Conservation (phyloP, 1,140 invertebrate genomes). For the Stegodyphus dumicola region DNA sequence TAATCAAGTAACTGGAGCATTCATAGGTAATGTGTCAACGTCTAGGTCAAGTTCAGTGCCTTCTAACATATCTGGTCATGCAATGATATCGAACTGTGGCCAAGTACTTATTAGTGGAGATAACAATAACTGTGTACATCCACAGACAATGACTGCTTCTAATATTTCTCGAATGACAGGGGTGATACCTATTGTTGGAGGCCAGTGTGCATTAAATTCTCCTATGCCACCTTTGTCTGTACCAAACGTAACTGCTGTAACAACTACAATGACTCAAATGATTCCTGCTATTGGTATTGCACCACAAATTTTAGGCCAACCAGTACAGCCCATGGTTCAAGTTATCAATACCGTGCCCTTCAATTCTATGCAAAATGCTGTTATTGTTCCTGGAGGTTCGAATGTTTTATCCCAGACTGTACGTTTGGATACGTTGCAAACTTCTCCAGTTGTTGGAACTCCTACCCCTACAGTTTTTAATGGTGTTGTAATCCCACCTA, state of each 20-base stretch:
- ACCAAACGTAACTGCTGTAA: slow-evolving; percentile 78
- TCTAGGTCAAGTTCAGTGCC: slow-evolving; percentile 56
- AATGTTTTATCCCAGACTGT: slow-evolving; percentile 68
- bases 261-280: slow-evolving; percentile 77
- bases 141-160: slow-evolving; percentile 52
- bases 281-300: slow-evolving; percentile 73
- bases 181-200: slow-evolving; percentile 58
- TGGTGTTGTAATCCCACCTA: slow-evolving; percentile 55
- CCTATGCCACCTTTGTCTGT: slow-evolving; percentile 77
- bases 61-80: slow-evolving; percentile 58
- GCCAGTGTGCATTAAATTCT: slow-evolving; percentile 63
- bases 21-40: slow-evolving; percentile 50
- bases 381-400: slow-evolving; percentile 77
- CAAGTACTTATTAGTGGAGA: slow-evolving; percentile 57
- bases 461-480: slow-evolving; percentile 48
- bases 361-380: slow-evolving; percentile 76
- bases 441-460: slow-evolving; percentile 42
- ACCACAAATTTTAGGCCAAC: slow-evolving; percentile 78
- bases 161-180: slow-evolving; percentile 61
- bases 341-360: slow-evolving; percentile 77
- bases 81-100: slow-evolving; percentile 62
- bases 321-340: slow-evolving; percentile 68
- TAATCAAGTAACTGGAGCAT: slow-evolving; percentile 40
- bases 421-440: slow-evolving; percentile 52
- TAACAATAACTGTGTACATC: slow-evolving; percentile 40